Evolutionary conservation across 2,113 vertebrate genomes (phyloP), one percentile per base, ranked within the genome.

Genomic region (Tamias sibiricus): DNA sequence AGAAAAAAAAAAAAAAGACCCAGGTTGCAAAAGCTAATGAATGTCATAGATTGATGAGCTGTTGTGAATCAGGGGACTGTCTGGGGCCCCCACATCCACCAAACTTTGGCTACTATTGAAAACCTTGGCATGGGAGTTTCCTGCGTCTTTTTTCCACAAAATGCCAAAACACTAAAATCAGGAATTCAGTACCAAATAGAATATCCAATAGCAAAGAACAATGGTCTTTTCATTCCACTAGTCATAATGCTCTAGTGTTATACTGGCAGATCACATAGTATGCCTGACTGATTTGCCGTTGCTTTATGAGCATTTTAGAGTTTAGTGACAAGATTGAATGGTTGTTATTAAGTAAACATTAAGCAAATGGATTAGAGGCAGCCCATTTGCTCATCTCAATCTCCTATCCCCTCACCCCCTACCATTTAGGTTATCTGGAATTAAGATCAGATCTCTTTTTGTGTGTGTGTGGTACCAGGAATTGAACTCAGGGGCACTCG

Each of bases 321-420:
- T 47, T 66, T 24, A 96, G 95, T 28, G 32, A 26, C 96, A 96
- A 97, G 94, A 87, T 92, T 49, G 4, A 42, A 62, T 72, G 97
- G 92, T 90, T 96, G 62, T 95, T 94, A 64, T 68, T 57, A 91
- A 40, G 32, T 62, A 87, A 85, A 91, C 93, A 64, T 68, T 57
- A 91, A 40, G 32, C 57, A 87, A 85, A 91, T 82, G 62, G 28
- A 83, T 96, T 6, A 20, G 4, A 95, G 90, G 91, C n/a, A 92
- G 32, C 81, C 85, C 93, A 68, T 85, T 93, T 71, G 26, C 37
- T 66, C 3, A 52, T 6, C 16, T 1, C 2, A 11, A 0, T 6
- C 11, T 20, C 5, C 19, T 22, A 20, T 32, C 30, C 35, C 1
- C 37, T 19, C 11, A 57, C 30, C 17, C 17, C 19, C 26, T 69